Percentiles rank a stretch among this genome's conserved stretches.
Evolutionary conservation across 2,113 vertebrate species (phyloP).

Genomic region (Cryptomyrus ogoouensis): DNA sequence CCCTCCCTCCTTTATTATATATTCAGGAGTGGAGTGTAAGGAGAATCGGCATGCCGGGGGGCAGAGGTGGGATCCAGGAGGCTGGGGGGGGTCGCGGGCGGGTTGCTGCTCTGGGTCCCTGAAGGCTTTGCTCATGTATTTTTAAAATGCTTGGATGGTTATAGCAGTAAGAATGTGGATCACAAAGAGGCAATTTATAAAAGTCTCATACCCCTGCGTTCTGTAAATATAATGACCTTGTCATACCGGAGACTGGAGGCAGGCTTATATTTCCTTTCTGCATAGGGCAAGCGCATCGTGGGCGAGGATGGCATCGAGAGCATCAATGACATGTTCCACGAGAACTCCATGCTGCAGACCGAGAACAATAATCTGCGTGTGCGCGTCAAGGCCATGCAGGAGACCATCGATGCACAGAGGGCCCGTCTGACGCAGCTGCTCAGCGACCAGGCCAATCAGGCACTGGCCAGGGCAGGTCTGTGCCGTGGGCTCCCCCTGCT

Average conservation of each 20-base stretch:
- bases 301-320: slow-evolving; percentile 90
- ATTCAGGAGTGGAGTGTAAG: neutral
- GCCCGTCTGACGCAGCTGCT: slow-evolving; percentile 79
- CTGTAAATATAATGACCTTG: neutral
- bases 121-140: neutral
- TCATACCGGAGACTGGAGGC: neutral
- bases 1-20: neutral
- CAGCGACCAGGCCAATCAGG: slow-evolving; percentile 83
- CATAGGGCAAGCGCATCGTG: slow-evolving; percentile 88
- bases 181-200: neutral
- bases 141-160: neutral
- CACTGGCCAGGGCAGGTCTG: slow-evolving; percentile 78
- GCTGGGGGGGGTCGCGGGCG: neutral
- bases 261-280: neutral
- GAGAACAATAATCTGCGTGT: slow-evolving; percentile 92
- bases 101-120: neutral
- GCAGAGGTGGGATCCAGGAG: neutral
- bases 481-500: neutral
- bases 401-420: slow-evolving; percentile 82
- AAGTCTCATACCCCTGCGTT: neutral
- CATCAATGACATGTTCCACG: slow-evolving; percentile 94
- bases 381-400: slow-evolving; percentile 96
- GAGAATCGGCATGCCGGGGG: neutral
- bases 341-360: slow-evolving; percentile 94
- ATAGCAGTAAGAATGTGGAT: neutral